phyloP scores from a whole-genome alignment of 2,888 invertebrate genomes.

The Crepidodera aurea region DNA sequence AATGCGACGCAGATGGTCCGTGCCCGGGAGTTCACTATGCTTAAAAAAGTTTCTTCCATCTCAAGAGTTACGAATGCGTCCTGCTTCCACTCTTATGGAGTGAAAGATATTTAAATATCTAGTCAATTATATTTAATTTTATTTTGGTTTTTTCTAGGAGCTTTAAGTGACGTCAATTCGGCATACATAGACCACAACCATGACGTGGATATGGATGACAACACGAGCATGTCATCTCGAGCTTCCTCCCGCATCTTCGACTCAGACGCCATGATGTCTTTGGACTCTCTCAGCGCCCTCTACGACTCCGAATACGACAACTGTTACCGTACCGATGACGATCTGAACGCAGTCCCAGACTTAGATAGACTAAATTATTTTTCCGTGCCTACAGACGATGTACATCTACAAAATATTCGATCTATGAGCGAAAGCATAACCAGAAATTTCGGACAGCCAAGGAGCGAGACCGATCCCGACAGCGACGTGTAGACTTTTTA shows the following conservation, averaged over 20 bases:
- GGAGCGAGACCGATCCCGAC: slow-evolving; percentile 71
- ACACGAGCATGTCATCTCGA: slow-evolving; percentile 83
- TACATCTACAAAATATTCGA: slow-evolving; percentile 77
- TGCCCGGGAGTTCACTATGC: too few relatives aligned
- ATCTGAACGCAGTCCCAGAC: slow-evolving; percentile 61
- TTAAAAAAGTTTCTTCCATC: too few relatives aligned
- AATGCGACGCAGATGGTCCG: too few relatives aligned
- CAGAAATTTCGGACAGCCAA: slow-evolving; percentile 77
- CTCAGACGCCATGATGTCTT: slow-evolving; percentile 77
- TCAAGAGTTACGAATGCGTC: too few relatives aligned
- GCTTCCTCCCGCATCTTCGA: slow-evolving; percentile 84
- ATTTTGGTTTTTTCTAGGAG: too few relatives aligned
- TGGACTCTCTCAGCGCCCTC: slow-evolving; percentile 83
- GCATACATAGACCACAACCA: slow-evolving; percentile 72
- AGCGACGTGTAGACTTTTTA: slow-evolving; percentile 71
- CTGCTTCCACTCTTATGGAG: too few relatives aligned
- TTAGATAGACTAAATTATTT: slow-evolving; percentile 61
- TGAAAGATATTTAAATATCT: too few relatives aligned
- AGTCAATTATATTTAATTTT: too few relatives aligned
- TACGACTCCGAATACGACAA: slow-evolving; percentile 81
- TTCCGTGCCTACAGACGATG: slow-evolving; percentile 63
- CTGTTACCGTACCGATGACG: slow-evolving; percentile 66
- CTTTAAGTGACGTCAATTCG: slow-evolving; percentile 86
- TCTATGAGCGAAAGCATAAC: slow-evolving; percentile 81
- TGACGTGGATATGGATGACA: slow-evolving; percentile 68